Percentiles rank a stretch among this genome's conserved stretches.
phyloP scores from a whole-genome alignment of 30 jellyfish, hydroid and myxozoan species.

The Aurelia aurita complex sp. Pacific region DNA sequence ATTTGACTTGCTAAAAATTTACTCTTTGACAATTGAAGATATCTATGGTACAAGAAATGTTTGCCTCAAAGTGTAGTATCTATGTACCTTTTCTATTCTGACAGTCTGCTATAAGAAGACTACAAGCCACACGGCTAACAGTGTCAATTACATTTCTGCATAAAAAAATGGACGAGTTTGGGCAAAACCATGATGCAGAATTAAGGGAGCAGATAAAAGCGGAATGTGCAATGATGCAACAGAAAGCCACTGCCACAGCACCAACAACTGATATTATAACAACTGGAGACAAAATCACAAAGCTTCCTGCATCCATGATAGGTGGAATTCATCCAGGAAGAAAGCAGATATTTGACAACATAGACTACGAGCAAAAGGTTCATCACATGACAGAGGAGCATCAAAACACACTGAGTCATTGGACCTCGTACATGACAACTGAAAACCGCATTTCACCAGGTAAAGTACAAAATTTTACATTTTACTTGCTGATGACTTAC shows the following conservation, averaged over 20 bases:
- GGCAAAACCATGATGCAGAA: not conserved
- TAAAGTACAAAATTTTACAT: too few species aligned
- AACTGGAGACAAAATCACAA: not conserved
- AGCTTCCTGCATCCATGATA: not conserved
- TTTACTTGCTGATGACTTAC: too few species aligned
- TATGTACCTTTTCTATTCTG: not conserved
- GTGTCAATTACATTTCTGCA: not conserved
- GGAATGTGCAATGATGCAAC: too few species aligned
- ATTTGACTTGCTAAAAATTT: too few species aligned
- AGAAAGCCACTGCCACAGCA: too few species aligned
- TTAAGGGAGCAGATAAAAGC: not conserved
- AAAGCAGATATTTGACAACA: not conserved
- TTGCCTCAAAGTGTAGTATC: too few species aligned
- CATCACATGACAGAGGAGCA: slow-evolving; percentile 3
- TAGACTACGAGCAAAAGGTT: not conserved
- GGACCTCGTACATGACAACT: not conserved
- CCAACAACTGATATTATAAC: too few species aligned
- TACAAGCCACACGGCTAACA: not conserved
- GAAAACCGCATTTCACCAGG: not conserved
- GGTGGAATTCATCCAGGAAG: not conserved
- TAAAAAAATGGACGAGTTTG: not conserved
- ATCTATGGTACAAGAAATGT: too few species aligned
- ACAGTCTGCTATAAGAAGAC: not conserved
- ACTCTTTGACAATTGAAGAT: too few species aligned
- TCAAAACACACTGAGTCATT: not conserved